Evolutionary conservation across 1,140 invertebrate species (phyloP), one percentile per base, ranked within the genome.

Genomic region (Anastrepha ludens): DNA sequence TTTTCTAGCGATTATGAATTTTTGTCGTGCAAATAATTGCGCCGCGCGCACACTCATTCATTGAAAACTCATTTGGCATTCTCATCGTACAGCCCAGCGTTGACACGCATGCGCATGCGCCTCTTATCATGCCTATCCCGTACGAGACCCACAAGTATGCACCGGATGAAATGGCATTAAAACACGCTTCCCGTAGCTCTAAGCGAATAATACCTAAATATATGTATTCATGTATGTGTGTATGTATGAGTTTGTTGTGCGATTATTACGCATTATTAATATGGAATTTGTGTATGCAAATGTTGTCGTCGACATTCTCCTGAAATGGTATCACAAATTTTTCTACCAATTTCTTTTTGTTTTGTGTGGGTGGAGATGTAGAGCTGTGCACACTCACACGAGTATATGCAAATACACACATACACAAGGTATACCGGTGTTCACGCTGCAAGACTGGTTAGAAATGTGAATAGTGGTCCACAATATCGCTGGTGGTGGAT

Each of bases 221-320:
- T 62, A 6, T 62, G 15, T 62, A 17, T 67, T 20, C 15, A 55
- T 55, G 74, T 15, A 7, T 9, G n/a, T 81, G 2, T 58, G 47
- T 81, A 50, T 81, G 41, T 74, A 39, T 44, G 67, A 6, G 5
- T 6, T 41, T 74, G 67, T 81, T 81, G 44, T 81, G 74, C 74
- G 47, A 55, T 81, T 81, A 81, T 81, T 81, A 81, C 74, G 74
- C 74, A 81, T 81, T 81, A 81, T 81, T 81, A 81, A 81, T 81
- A 20, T 81, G 74, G 17, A 20, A 81, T 81, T 81, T 81, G 74
- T 81, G 74, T 81, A 81, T 81, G 74, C 47, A 55, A 55, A 55
- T 81, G 47, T 81, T 55, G 47, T 81, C 74, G 50, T 41, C 74
- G 74, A 55, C 74, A 81, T 50, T 81, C 20, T 44, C 74, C 74